Evolutionary conservation across 1,140 invertebrate genomes (phyloP).

Genomic region (Vanessa tameamea): DNA sequence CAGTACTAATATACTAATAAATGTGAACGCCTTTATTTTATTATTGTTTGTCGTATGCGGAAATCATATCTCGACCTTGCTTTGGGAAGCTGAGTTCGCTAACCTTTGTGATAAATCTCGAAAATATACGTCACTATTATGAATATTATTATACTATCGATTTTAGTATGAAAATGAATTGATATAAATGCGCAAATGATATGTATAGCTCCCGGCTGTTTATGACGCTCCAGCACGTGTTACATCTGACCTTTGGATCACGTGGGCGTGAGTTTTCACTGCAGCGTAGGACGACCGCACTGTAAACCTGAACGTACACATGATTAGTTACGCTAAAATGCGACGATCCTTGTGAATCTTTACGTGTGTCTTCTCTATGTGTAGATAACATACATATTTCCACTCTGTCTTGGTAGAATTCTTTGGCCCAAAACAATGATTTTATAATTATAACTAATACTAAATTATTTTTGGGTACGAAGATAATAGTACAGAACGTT

Average conservation of each 20-base stretch:
- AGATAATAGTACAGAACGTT: no score
- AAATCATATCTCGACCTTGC: constrained; percentile 41
- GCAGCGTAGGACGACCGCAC: constrained; percentile 40
- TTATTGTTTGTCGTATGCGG: constrained; percentile 38
- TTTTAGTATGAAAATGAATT: constrained; percentile 8
- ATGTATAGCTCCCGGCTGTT: constrained; percentile 34
- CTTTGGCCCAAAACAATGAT: no score
- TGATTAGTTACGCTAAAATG: constrained; percentile 1
- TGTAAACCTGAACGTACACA: constrained; percentile 10
- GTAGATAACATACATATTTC: no score
- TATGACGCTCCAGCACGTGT: constrained; percentile 40
- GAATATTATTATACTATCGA: no score
- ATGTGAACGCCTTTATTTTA: no score
- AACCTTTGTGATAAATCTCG: constrained; percentile 6
- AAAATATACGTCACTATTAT: neutral
- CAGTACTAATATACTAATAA: no score
- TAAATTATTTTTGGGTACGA: no score
- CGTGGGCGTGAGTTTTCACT: constrained; percentile 58
- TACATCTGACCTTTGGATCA: constrained; percentile 55
- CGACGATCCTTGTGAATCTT: constrained; percentile 13
- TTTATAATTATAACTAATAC: no score
- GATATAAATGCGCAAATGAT: constrained; percentile 28
- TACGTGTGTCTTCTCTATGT: neutral
- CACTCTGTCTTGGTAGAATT: no score
- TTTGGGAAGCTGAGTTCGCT: neutral